Evolutionary conservation across 1,140 invertebrate species (phyloP), one percentile per base, ranked within the genome.

Genomic region (Lerema accius): DNA sequence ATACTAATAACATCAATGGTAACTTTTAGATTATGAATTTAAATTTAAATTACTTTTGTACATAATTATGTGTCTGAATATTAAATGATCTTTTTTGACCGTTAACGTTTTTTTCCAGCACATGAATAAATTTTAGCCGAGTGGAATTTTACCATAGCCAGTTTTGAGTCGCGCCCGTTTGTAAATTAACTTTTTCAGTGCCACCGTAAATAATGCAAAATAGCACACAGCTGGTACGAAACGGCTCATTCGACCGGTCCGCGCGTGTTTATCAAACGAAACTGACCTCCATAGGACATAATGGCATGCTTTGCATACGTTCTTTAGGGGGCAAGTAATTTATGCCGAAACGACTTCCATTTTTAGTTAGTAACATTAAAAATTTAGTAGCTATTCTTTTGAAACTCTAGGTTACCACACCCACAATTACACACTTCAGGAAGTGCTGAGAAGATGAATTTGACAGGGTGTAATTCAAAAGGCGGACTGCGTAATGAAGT

Each of bases 141-240:
- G 10, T 10, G 26, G n/a, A 58, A 58, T 35, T 45, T 45, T 58
- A 19, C 42, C 39, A 48, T 48, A 58, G 42, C 40, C 14, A 58
- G 42, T 39, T 58, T 45, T 13, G 23, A 32, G 23, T 45, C 42
- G 42, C 7, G 28, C 26, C 19, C 42, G 42, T 46, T 45, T 58
- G 55, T 46, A 58, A 58, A 58, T 58, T 46, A 45, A 45, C 26
- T 58, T 58, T 58, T 58, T 58, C 42, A 58, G 42, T 35, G 42
- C 42, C 42, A 28, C 45, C 55, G 28, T 58, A 58, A 58, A 59
- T 59, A 59, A 59, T 59, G 55, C 55, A 46, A 59, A 59, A 59
- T 59, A 59, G 55, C 55, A 10, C 42, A 46, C 55, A 59, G 55
- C 55, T 59, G 55, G 42, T 59, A 58, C 28, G 23, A 59, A 59